Conservation (phyloP, 2,113 vertebrate genomes). For the Saiga tatarica region DNA sequence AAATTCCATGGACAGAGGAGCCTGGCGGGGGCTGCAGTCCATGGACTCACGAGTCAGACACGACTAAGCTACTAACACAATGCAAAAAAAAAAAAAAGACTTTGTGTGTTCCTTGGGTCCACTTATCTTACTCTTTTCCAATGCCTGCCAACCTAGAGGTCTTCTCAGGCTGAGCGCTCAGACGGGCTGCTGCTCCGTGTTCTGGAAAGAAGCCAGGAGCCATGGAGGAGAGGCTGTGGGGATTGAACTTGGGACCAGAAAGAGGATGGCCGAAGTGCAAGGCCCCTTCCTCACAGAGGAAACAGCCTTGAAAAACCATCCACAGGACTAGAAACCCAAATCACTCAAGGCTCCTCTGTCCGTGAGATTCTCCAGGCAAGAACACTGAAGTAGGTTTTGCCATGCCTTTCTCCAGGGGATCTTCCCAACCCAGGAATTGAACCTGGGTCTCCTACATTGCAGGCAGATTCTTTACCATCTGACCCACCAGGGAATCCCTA, state of each 20-base stretch:
- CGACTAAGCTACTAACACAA: not conserved
- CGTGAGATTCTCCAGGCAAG: not conserved
- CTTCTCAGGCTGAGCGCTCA: not conserved
- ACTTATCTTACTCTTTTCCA: not conserved
- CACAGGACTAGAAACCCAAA: not conserved
- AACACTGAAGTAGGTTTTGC: not conserved
- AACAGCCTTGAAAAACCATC: not conserved
- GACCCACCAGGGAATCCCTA: not conserved
- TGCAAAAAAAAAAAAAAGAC: not conserved
- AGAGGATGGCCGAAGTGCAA: too few relatives aligned
- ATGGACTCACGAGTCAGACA: not conserved
- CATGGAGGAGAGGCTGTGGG: not conserved
- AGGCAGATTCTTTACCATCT: not conserved
- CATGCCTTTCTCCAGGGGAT: not conserved
- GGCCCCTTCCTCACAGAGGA: not conserved
- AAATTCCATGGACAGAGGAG: not conserved
- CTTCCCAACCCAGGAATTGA: not conserved
- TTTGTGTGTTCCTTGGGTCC: not conserved
- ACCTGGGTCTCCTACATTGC: not conserved
- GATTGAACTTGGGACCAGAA: too few relatives aligned
- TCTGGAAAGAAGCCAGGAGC: not conserved
- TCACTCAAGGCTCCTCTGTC: not conserved
- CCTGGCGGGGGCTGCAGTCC: not conserved
- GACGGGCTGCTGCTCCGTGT: not conserved
- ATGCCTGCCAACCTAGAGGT: not conserved